phyloP scores from a whole-genome alignment of 2,797 vertebrate genomes.

The Tenualosa ilisha region DNA sequence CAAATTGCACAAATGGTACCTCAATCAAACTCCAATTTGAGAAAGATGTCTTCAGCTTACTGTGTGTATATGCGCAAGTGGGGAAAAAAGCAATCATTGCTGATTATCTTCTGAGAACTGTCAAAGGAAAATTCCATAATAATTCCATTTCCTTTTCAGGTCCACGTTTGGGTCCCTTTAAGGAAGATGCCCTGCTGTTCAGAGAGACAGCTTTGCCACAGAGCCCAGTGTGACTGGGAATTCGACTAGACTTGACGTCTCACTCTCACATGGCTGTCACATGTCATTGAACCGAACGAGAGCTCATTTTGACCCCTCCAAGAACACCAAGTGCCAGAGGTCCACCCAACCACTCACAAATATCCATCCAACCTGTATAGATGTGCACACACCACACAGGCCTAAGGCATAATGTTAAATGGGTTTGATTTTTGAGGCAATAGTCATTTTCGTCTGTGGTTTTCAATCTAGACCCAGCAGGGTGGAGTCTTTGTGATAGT shows the following conservation, averaged over 20 bases:
- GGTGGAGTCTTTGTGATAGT: not conserved
- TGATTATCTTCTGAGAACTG: not conserved
- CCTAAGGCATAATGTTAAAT: not conserved
- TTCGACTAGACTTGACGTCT: not conserved
- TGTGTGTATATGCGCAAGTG: not conserved
- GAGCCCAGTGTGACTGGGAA: not conserved
- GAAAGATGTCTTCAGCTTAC: not conserved
- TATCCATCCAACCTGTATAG: not conserved
- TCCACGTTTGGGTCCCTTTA: not conserved
- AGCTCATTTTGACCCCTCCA: not conserved
- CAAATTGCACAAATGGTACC: not conserved
- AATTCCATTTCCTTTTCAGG: not conserved
- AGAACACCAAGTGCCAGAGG: not conserved
- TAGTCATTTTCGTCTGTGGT: not conserved
- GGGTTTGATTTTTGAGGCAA: not conserved
- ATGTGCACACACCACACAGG: not conserved
- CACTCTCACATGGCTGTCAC: conserved; percentile 12
- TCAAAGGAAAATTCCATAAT: not conserved
- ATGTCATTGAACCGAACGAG: not conserved
- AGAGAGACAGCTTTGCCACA: not conserved
- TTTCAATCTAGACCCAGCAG: not conserved
- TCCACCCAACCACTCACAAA: not conserved
- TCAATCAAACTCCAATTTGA: not conserved
- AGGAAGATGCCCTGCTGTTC: not conserved
- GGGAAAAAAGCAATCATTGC: not conserved